phyloP scores from a whole-genome alignment of 2,888 invertebrate species.

The Melanostoma mellinum region DNA sequence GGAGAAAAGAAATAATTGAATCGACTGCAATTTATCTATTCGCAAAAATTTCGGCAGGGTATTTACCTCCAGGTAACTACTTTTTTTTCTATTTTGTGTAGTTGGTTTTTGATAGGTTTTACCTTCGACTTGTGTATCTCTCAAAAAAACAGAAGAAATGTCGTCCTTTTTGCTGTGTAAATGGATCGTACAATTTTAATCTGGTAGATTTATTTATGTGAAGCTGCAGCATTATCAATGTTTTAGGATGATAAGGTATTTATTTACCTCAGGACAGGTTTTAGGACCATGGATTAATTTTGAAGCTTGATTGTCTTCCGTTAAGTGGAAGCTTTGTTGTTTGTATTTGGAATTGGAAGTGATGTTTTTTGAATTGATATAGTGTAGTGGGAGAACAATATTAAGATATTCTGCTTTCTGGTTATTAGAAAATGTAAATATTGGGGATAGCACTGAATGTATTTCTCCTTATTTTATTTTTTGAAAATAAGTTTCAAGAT shows the following conservation, averaged over 20 bases:
- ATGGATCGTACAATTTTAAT: conserved; percentile 38
- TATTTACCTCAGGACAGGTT: too few species aligned
- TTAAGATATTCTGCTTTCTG: too few species aligned
- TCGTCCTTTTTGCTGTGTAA: conserved; percentile 19
- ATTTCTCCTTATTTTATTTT: too few species aligned
- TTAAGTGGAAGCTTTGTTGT: too few species aligned
- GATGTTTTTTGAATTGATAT: too few species aligned
- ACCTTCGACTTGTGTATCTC: neutral
- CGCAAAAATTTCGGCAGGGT: conserved; percentile 16
- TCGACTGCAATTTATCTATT: conserved; percentile 67
- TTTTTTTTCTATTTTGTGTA: neutral
- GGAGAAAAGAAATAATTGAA: conserved; percentile 50
- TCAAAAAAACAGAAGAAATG: conserved; percentile 13
- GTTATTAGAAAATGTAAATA: too few species aligned
- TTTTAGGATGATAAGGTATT: neutral
- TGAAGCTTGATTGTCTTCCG: too few species aligned
- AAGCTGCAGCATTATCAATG: conserved; percentile 4
- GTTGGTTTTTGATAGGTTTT: conserved; percentile 2
- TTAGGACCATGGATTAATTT: neutral
- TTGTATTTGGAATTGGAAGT: too few species aligned
- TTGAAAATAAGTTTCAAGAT: too few species aligned
- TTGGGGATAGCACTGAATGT: too few species aligned
- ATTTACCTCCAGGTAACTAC: neutral
- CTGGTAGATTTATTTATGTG: conserved; percentile 42
- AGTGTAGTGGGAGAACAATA: too few species aligned